Base-by-base conservation (phyloP, 2,888 invertebrate species). In the Leucophenga maculata region DNA sequence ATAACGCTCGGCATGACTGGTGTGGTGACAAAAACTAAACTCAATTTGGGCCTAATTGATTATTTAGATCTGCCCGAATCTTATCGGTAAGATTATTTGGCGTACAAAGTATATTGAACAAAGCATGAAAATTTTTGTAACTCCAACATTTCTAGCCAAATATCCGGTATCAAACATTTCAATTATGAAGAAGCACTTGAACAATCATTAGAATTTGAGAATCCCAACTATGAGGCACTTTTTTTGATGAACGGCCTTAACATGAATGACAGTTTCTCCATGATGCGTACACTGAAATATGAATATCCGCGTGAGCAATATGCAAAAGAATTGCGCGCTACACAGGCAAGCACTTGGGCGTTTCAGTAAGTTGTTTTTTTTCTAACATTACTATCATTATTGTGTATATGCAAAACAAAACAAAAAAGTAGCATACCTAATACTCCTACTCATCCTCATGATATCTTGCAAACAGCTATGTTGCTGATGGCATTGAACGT, bases 401-500 rank as follows among this genome's bases (percentile, higher is more conserved):
- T n/a, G 39, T 11, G 11, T 11, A 16, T n/a, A 16, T 8, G n/a
- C 1, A 50, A 50, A 50, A 50, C 6, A 50, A 18, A 50, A 50
- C 16, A 50, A 6, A 50, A n/a, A n/a, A n/a, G n/a, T n/a, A n/a
- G n/a, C n/a, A n/a, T n/a, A n/a, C 50, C 6, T 18, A 50, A 8
- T 18, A n/a, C 13, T 50, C 46, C 26, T 50, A 31, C 39, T 22
- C 64, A 31, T 60, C 39, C n/a, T 52, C 18, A 31, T 54, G 39
- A 64, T 52, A 18, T n/a, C 39, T 48, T 65, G 44, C 54, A 13
- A 46, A 39, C 69, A 89, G 88, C 71, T 94, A 94, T 85, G 97
- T 98, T 26, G 96, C 97, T n/a, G 96, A 97, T 88, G 98, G 98
- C 26, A 97, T 98, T 82, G 94, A 95, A 85, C 95, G 95, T 89